Percentiles rank a stretch among this genome's conserved stretches.
phyloP scores from a whole-genome alignment of 2,888 invertebrate genomes.

The Microchrysa polita region DNA sequence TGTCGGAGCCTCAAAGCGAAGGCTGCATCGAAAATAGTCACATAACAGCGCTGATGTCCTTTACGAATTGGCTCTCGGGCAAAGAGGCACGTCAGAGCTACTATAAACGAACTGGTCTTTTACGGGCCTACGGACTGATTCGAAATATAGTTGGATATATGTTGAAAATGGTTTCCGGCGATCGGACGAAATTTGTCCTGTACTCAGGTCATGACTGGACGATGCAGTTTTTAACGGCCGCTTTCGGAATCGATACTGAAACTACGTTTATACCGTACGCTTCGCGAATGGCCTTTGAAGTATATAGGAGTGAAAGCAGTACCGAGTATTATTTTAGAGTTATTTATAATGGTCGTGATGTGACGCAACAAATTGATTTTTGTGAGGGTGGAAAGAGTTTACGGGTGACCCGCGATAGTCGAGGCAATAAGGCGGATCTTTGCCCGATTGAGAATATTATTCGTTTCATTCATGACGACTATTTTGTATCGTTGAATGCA shows the following conservation, averaged over 20 bases:
- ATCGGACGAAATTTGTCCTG: constrained; percentile 77
- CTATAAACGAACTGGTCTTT: constrained; percentile 73
- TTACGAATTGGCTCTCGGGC: constrained; percentile 81
- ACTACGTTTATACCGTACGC: constrained; percentile 83
- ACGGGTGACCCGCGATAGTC: constrained; percentile 66
- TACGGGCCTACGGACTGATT: constrained; percentile 85
- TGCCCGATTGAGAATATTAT: constrained; percentile 90
- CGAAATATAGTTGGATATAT: constrained; percentile 83
- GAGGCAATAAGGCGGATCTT: constrained; percentile 68
- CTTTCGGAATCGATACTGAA: constrained; percentile 72
- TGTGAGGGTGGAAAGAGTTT: constrained; percentile 73
- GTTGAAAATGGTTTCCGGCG: constrained; percentile 81
- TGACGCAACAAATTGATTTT: constrained; percentile 82
- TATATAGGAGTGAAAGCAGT: constrained; percentile 77
- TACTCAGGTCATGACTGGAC: constrained; percentile 95
- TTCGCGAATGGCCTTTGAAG: constrained; percentile 86
- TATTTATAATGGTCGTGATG: constrained; percentile 86
- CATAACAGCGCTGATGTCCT: constrained; percentile 81
- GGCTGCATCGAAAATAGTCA: constrained; percentile 76
- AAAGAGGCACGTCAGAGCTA: constrained; percentile 69
- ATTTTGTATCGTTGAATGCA: constrained; percentile 83
- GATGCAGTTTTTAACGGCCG: constrained; percentile 81
- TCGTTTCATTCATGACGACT: constrained; percentile 87
- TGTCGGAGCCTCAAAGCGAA: constrained; percentile 53
- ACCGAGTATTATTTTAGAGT: constrained; percentile 81